A percentile compares a stretch with the other conserved stretches of the same genome.
These are phyloP conservation scores for Ibidorhyncha struthersii DNA, from an alignment of 2,113 vertebrate genomes.

Conservation along the genomic window DNA sequence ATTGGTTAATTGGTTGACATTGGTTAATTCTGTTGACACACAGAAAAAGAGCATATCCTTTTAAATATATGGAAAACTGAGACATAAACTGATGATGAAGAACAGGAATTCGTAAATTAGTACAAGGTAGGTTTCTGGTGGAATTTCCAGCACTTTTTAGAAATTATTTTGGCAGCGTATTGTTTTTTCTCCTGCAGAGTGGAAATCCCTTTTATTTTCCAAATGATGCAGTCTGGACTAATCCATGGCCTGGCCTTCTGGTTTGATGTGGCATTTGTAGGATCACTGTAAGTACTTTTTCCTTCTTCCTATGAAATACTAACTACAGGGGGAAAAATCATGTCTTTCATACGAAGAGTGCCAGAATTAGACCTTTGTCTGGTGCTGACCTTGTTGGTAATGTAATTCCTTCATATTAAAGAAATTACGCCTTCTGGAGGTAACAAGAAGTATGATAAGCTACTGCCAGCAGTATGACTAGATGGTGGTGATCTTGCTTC, in stretches of 20 bases:
- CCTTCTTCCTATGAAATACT: background rate
- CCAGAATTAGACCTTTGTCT: background rate
- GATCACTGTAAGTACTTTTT: slow-evolving; percentile 71
- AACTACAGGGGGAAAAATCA: background rate
- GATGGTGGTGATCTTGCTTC: background rate
- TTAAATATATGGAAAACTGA: background rate
- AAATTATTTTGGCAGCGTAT: background rate
- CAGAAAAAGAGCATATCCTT: background rate
- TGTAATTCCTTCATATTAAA: background rate
- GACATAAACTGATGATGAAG: background rate
- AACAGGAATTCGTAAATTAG: background rate
- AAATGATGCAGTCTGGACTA: slow-evolving; percentile 79
- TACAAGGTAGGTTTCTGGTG: background rate
- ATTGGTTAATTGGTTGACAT: no score
- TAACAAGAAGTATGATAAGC: background rate
- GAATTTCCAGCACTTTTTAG: background rate
- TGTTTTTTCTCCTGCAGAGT: slow-evolving; percentile 68
- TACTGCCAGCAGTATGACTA: background rate
- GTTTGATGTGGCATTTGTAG: slow-evolving; percentile 85
- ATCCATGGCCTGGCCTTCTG: slow-evolving; percentile 83
- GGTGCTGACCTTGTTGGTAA: background rate
- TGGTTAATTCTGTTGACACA: background rate
- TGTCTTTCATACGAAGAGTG: background rate
- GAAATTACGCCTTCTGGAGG: background rate
- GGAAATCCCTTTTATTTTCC: slow-evolving; percentile 84